Evolutionary conservation across 1,140 invertebrate species (phyloP), one percentile per base, ranked within the genome.

Genomic region (Cotesia chilonis): DNA sequence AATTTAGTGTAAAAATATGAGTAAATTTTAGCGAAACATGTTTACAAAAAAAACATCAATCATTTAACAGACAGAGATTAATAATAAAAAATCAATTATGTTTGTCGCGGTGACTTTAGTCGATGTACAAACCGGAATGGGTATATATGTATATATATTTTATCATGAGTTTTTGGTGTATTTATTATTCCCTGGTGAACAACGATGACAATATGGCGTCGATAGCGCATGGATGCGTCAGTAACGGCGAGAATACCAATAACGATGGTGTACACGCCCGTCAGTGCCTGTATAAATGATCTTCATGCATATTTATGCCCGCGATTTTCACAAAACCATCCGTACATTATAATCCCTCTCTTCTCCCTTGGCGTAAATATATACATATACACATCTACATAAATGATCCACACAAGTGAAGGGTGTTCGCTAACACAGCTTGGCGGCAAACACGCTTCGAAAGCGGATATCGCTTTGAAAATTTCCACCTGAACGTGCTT

Each of bases 291-390:
- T 85, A 84, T 85, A 85, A 85, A 85, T 83, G 84, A 82, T 85
- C 80, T 81, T 83, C 83, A 85, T 87, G 81, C 83, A 87, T 87
- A 87, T 87, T 87, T 82, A 87, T 84, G 82, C 59, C n/a, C 47
- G 54, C 74, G 77, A 78, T 85, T 85, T 85, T 85, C 79, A 79
- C 77, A 83, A 83, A 85, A 83, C 82, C 82, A 75, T 81, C 77
- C 17, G 52, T 37, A 38, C n/a, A 3, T 28, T 20, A 20, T 55
- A 37, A 14, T 51, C 35, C 60, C 54, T 28, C 52, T 6, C 69
- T 65, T 69, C 10, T 9, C 41, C 41, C 41, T 47, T 10, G 2
- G 10, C 41, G 41, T 47, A 47, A 6, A 47, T 47, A 6, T 9
- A 41, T 41, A 41, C 38, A 41, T 14, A 14, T 68, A 37, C 28